Evolutionary conservation across 2,113 vertebrate species (phyloP).

Genomic region (Bothrops jararaca): DNA sequence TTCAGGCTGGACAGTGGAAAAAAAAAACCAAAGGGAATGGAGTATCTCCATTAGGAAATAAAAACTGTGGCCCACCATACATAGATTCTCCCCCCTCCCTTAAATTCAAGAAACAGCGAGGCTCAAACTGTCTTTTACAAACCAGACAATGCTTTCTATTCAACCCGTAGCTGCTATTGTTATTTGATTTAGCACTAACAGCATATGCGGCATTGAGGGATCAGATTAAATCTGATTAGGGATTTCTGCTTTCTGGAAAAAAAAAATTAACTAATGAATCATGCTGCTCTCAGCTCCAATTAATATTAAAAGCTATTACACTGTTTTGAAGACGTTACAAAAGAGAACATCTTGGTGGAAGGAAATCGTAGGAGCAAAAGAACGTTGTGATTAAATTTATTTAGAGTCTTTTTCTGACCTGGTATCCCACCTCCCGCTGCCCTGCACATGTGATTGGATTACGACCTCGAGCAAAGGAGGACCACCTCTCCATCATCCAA

Average conservation of each 20-base stretch:
- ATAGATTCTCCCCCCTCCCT: not conserved
- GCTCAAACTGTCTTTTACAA: not conserved
- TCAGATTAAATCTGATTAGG: conserved; percentile 12
- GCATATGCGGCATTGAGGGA: not conserved
- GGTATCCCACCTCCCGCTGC: not conserved
- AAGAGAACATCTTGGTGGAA: not conserved
- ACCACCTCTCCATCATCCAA: no score
- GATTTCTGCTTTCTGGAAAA: not conserved
- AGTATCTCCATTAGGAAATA: not conserved
- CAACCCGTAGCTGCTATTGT: not conserved
- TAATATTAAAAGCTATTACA: conserved; percentile 14
- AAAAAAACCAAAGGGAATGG: not conserved
- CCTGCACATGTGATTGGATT: not conserved
- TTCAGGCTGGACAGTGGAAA: not conserved
- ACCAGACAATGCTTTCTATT: not conserved
- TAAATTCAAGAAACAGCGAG: not conserved
- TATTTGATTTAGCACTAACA: conserved; percentile 10
- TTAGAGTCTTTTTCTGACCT: not conserved
- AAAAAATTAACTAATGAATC: conserved; percentile 9
- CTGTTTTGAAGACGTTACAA: not conserved
- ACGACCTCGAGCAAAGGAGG: not conserved
- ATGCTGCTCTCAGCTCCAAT: not conserved
- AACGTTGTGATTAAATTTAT: not conserved
- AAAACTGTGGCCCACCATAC: not conserved
- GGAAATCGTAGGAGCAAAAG: not conserved